These are phyloP conservation scores for Leucozona laternaria DNA, from an alignment of 2,888 invertebrate genomes.

Conservation along the genomic window DNA sequence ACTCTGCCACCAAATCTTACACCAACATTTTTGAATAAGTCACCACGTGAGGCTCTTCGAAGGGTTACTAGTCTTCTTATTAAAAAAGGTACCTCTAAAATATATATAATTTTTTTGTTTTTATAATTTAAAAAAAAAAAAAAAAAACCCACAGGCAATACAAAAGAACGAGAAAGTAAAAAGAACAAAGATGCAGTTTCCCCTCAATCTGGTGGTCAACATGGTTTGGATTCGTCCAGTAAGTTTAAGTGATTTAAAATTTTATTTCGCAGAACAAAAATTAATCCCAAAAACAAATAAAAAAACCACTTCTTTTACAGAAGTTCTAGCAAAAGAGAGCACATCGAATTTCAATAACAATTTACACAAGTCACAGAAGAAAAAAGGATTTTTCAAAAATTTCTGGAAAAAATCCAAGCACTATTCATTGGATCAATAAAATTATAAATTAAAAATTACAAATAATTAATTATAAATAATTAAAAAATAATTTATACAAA, in stretches of 20 bases:
- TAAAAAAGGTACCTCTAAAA: conserved; percentile 92
- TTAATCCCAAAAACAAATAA: background rate
- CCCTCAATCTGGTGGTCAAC: conserved; percentile 58
- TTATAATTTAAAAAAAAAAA: too few species aligned
- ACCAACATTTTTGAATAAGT: conserved; percentile 95
- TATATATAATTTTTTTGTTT: too few species aligned
- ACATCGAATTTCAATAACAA: conserved; percentile 79
- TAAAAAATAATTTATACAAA: conserved; percentile 23
- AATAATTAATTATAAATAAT: conserved; percentile 6
- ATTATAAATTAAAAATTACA: conserved; percentile 4
- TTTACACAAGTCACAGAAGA: conserved; percentile 86
- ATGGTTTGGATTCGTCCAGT: conserved; percentile 68
- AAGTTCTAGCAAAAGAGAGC: conserved; percentile 78
- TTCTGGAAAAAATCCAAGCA: conserved; percentile 95
- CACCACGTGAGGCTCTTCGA: conserved; percentile 93
- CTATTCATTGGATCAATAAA: conserved; percentile 93
- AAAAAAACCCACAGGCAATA: conserved; percentile 48
- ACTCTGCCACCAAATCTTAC: conserved; percentile 95
- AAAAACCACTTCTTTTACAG: conserved; percentile 28
- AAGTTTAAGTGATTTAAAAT: conserved; percentile 37
- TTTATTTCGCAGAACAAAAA: background rate
- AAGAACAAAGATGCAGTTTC: conserved; percentile 73
- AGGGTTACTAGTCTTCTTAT: conserved; percentile 95
- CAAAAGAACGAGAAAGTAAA: conserved; percentile 75
- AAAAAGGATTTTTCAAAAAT: conserved; percentile 94